phyloP scores from a whole-genome alignment of 2,888 invertebrate genomes.

The Cenopis cana region DNA sequence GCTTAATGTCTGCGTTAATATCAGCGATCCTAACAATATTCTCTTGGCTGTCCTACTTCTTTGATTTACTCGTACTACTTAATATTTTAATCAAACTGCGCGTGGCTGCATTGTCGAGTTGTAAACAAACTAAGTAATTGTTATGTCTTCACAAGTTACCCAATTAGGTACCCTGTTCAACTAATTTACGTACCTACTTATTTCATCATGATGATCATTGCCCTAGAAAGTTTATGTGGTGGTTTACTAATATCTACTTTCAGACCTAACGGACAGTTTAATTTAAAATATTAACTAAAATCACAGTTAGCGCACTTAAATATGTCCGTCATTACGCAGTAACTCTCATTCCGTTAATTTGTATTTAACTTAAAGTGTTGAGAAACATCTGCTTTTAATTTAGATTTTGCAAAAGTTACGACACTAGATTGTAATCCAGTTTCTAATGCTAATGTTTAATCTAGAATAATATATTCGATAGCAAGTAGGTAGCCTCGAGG shows the following conservation, averaged over 20 bases:
- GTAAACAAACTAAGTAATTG: too few relatives aligned
- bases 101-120: too few relatives aligned
- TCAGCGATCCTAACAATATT: too few relatives aligned
- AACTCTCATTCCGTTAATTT: neutral
- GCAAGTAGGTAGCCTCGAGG: constrained; percentile 55
- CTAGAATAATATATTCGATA: constrained; percentile 31
- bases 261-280: neutral
- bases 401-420: neutral
- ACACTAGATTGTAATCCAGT: neutral
- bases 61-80: too few relatives aligned
- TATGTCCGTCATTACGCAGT: neutral
- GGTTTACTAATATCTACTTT: neutral
- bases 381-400: neutral
- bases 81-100: too few relatives aligned
- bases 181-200: too few relatives aligned
- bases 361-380: neutral
- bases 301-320: neutral
- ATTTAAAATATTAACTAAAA: neutral
- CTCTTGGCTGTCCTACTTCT: too few relatives aligned
- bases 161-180: too few relatives aligned
- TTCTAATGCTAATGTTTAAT: constrained; percentile 13
- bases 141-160: too few relatives aligned
- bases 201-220: too few relatives aligned
- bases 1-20: too few relatives aligned
- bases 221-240: neutral